Evolutionary conservation across 2,113 vertebrate species (phyloP).

Genomic region (Phylloscopus whistleri): DNA sequence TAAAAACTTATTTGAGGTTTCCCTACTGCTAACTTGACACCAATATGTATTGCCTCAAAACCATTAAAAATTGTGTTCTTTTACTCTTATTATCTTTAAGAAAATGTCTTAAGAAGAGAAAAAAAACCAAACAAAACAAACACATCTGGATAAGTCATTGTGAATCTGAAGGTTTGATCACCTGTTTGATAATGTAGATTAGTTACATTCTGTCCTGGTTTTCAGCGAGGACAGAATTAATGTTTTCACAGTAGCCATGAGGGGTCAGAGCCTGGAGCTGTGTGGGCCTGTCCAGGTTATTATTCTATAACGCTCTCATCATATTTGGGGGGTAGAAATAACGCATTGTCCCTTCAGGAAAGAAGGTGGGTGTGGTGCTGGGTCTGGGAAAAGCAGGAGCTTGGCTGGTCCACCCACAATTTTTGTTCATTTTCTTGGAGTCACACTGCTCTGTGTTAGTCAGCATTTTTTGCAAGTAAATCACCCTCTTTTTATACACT

Average conservation of each 20-base stretch:
- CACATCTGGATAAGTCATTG: neutral
- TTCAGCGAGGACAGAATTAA: neutral
- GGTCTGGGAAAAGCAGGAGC: neutral
- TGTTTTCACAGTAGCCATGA: neutral
- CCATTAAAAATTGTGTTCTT: neutral
- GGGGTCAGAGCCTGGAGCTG: neutral
- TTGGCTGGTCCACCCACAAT: fast-evolving
- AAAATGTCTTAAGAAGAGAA: neutral
- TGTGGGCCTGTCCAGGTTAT: no score
- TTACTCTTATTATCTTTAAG: neutral
- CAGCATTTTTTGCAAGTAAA: neutral
- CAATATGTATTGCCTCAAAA: neutral
- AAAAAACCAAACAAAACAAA: neutral
- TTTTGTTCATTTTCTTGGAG: neutral
- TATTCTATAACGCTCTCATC: neutral
- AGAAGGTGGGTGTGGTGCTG: fast-evolving
- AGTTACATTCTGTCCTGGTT: neutral
- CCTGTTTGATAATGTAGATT: neutral
- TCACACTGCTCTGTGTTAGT: neutral
- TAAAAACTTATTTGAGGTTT: neutral
- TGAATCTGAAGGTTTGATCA: neutral
- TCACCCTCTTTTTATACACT: fast-evolving
- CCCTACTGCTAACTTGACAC: neutral
- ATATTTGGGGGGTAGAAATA: neutral
- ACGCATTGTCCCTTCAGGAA: neutral